phyloP scores from a whole-genome alignment of 2,888 invertebrate species.

The Pyrrhia umbra region DNA sequence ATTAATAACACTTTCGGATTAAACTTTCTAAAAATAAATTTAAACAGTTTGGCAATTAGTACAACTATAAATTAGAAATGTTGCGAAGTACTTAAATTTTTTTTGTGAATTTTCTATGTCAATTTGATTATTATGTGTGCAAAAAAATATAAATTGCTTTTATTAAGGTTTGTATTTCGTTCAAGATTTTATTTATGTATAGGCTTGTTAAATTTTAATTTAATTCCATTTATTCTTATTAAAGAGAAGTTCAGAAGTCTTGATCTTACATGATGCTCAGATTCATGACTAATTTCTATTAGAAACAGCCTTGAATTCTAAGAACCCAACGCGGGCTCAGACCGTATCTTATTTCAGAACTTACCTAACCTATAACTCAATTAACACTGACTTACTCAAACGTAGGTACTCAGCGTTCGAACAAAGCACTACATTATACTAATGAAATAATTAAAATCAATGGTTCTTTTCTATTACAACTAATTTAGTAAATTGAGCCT shows the following conservation, averaged over 20 bases:
- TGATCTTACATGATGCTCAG: not conserved
- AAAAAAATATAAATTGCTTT: not conserved
- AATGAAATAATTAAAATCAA: slow-evolving; percentile 49
- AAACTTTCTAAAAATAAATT: slow-evolving; percentile 21
- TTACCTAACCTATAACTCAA: slow-evolving; percentile 16
- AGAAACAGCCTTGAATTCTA: slow-evolving; percentile 3
- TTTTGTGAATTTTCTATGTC: slow-evolving; percentile 14
- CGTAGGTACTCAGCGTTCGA: not conserved
- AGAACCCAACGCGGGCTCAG: not conserved
- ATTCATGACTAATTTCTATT: slow-evolving; percentile 2
- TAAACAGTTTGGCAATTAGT: slow-evolving; percentile 17
- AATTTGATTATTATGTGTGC: not conserved
- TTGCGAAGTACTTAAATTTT: slow-evolving; percentile 16
- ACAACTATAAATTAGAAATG: slow-evolving; percentile 40
- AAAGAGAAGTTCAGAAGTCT: too few species aligned
- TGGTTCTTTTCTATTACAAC: slow-evolving; percentile 29
- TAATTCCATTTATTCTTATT: too few species aligned
- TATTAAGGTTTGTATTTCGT: not conserved
- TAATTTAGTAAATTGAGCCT: slow-evolving; percentile 35
- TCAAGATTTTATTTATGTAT: not conserved
- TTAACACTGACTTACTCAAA: slow-evolving; percentile 6
- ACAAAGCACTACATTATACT: slow-evolving; percentile 22
- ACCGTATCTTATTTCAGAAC: not conserved
- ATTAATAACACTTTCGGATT: slow-evolving; percentile 8
- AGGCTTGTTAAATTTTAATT: too few species aligned